Base-by-base conservation (phyloP, 2,797 vertebrate genomes). In the Lateolabrax maculatus region DNA sequence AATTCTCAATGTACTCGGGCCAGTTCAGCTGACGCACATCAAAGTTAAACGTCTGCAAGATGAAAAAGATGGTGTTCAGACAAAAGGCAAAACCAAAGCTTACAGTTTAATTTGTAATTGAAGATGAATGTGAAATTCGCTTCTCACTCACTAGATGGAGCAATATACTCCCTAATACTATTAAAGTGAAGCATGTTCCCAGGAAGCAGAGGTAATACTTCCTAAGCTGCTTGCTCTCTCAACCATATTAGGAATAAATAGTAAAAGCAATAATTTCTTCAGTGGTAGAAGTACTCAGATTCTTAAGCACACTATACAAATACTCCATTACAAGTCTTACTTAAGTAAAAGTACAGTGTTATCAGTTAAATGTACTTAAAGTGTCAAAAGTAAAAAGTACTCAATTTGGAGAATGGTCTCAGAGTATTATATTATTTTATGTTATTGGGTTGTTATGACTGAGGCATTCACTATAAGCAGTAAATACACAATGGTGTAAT, bases 21-120 rank as follows among this genome's bases (percentile, higher is more conserved):
- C 98, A 99, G 92, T 98, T 97, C 86, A 99, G 90, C 90, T 98
- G 96, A 48, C 97, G 97, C 62, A 99, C 95, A n/a, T 99, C 98
- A 5, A 99, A 99, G 94, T 97, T 98, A 92, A 98, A 99, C 5
- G 94, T 92, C 98, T 99, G 93, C 21, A 84, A 91, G 9, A 61
- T 1, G 13, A n/a, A 12, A 55, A n/a, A 71, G 5, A 66, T 2
- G 1, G 1, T 10, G 25, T 12, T 37, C 37, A 25, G 16, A 65
- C 9, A 7, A 27, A 13, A 62, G 3, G 5, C 3, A 6, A 37
- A 53, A 25, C 2, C 8, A 63, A 71, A 66, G 12, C 36, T n/a
- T 12, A n/a, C 44, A 2, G 1, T 44, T 53, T 2, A 3, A 16
- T n/a, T 52, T 25, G 57, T 9, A 5, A 7, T 0, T 16, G 1